Conservation (phyloP, 2,113 vertebrate genomes). For the Eubucco bourcierii region DNA sequence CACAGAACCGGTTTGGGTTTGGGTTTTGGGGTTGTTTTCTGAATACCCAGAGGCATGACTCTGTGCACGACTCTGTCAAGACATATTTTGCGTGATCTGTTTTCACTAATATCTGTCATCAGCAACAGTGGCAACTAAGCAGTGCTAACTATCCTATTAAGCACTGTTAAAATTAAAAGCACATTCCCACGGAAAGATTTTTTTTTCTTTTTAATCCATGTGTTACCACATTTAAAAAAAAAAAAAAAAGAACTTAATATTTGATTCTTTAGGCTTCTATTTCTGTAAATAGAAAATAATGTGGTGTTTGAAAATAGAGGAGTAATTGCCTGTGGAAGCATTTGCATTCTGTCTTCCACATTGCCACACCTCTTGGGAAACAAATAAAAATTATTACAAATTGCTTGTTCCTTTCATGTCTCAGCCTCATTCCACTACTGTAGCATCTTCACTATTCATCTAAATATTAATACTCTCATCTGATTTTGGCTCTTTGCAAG, state of each 20-base stretch:
- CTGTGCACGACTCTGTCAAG: not conserved
- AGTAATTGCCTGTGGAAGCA: conserved; percentile 49
- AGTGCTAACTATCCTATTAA: not conserved
- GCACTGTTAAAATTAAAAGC: not conserved
- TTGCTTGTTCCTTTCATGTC: not conserved
- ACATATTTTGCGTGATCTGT: not conserved
- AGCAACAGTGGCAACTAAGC: not conserved
- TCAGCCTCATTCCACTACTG: not conserved
- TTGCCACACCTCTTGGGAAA: conserved; percentile 57
- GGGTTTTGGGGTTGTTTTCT: not conserved
- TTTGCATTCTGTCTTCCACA: conserved; percentile 50
- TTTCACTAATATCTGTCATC: not conserved
- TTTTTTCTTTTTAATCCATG: not conserved
- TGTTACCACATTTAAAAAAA: not conserved
- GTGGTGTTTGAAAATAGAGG: not conserved
- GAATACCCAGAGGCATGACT: not conserved
- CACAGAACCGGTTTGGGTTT: not conserved
- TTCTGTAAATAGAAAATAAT: not conserved
- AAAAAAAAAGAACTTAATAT: not conserved
- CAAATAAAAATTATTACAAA: not conserved
- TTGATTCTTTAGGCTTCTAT: not conserved
- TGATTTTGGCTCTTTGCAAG: not conserved
- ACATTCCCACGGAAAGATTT: not conserved
- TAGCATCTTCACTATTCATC: not conserved
- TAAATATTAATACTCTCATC: not conserved